These are phyloP conservation scores for Fissipunctia ypsillon DNA, from an alignment of 2,888 invertebrate genomes.

Conservation along the genomic window DNA sequence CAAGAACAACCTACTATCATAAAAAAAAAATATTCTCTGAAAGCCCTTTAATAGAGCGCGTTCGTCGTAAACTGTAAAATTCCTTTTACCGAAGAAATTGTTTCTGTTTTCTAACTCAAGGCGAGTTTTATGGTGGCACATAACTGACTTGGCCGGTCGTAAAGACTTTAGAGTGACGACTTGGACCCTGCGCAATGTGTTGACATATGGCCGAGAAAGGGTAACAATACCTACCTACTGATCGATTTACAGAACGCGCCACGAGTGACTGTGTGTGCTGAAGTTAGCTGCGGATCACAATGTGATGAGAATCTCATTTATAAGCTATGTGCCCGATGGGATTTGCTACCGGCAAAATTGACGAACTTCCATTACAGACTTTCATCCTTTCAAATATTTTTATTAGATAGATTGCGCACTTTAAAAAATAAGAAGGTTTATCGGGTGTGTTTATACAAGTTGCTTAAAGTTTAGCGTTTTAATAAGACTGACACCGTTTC, in stretches of 20 bases:
- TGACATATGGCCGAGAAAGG: conserved; percentile 56
- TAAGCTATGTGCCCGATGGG: too few relatives aligned
- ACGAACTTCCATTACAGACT: too few relatives aligned
- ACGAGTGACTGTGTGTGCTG: neutral
- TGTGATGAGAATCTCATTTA: neutral
- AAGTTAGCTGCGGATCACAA: conserved; percentile 14
- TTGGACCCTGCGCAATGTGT: conserved; percentile 53
- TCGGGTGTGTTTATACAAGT: too few relatives aligned
- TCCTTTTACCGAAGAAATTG: conserved; percentile 71
- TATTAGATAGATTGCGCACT: too few relatives aligned
- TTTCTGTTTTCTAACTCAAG: conserved; percentile 74
- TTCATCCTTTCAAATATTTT: too few relatives aligned
- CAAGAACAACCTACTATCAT: conserved; percentile 68
- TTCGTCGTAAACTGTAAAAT: conserved; percentile 81
- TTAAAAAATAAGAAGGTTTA: too few relatives aligned
- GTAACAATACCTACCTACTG: neutral
- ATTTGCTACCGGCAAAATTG: too few relatives aligned
- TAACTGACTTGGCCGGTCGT: conserved; percentile 70
- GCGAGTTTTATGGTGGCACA: conserved; percentile 66
- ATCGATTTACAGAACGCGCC: neutral
- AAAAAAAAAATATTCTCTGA: conserved; percentile 69
- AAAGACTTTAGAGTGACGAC: conserved; percentile 58
- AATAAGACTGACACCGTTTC: too few relatives aligned
- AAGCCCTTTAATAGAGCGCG: conserved; percentile 78
- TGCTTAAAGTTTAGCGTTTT: too few relatives aligned